A percentile compares a stretch with the other conserved stretches of the same genome.
phyloP scores from a whole-genome alignment of 2,888 invertebrate species.

The Cactoblastis cactorum region DNA sequence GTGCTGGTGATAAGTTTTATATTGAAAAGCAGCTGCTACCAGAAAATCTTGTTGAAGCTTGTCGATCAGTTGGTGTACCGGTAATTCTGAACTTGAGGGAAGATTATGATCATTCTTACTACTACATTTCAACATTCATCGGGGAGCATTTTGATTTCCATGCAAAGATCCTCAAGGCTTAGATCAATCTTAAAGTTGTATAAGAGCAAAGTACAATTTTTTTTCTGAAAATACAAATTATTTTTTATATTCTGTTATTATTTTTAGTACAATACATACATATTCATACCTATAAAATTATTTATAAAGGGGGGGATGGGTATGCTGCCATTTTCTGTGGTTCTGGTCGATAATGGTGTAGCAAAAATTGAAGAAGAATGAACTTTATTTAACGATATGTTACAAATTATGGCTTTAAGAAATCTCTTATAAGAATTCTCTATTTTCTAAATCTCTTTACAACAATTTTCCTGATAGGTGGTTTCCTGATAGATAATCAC shows the following conservation, averaged over 20 bases:
- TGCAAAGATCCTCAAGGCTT: conserved; percentile 84
- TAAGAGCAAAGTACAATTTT: conserved; percentile 32
- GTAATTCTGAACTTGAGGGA: conserved; percentile 85
- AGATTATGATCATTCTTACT: conserved; percentile 97
- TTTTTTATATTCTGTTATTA: conserved; percentile 27
- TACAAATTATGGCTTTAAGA: no score
- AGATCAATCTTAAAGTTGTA: conserved; percentile 22
- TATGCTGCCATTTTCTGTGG: no score
- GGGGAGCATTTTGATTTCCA: conserved; percentile 96
- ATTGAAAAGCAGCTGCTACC: conserved; percentile 88
- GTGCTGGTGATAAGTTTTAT: conserved; percentile 89
- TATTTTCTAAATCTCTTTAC: no score
- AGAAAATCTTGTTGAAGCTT: conserved; percentile 88
- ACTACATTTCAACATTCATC: conserved; percentile 93
- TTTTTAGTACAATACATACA: conserved; percentile 16
- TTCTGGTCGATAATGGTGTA: no score
- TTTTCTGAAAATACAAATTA: conserved; percentile 28
- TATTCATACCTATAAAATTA: no score
- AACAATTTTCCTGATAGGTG: no score
- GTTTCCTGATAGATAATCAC: no score
- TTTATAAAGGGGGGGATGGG: no score
- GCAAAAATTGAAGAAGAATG: no score
- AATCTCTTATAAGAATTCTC: no score
- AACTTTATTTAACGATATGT: no score
- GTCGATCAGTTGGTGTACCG: conserved; percentile 83